Percentiles rank a stretch among this genome's conserved stretches.
Conservation (phyloP, 2,113 vertebrate genomes). For the Oxyura jamaicensis region DNA sequence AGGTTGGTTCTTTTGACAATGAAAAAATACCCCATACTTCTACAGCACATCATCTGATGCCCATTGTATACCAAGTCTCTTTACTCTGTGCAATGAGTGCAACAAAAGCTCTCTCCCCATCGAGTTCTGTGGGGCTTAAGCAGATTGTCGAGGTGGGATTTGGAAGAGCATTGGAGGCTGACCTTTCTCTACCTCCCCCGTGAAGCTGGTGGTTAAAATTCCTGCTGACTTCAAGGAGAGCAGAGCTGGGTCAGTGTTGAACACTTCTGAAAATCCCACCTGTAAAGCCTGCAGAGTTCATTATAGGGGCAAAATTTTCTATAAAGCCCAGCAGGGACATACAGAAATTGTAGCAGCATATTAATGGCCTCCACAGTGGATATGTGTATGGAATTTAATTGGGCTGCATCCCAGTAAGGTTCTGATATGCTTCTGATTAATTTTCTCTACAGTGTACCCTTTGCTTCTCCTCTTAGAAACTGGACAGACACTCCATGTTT, state of each 20-base stretch:
- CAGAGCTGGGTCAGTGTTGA: conserved; percentile 39
- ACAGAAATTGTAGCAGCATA: conserved; percentile 58
- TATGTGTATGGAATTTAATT: conserved; percentile 54
- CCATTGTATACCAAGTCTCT: not conserved
- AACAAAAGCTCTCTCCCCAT: not conserved
- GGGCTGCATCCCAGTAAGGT: conserved; percentile 43
- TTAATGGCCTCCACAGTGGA: conserved; percentile 55
- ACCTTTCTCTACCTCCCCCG: conserved; percentile 23
- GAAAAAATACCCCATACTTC: conserved; percentile 10
- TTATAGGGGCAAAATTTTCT: conserved; percentile 59
- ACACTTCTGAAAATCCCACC: conserved; percentile 59
- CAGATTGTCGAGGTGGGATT: conserved; percentile 22
- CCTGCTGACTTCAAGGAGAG: conserved; percentile 51
- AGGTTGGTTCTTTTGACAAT: not conserved
- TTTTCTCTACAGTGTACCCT: conserved; percentile 28
- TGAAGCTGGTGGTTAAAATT: conserved; percentile 33
- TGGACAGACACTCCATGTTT: not conserved
- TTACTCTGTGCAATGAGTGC: not conserved
- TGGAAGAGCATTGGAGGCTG: not conserved
- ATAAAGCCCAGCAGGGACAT: conserved; percentile 52
- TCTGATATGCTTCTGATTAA: conserved; percentile 44
- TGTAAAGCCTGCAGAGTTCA: conserved; percentile 64
- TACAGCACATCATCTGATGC: not conserved
- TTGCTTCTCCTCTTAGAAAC: conserved; percentile 17
- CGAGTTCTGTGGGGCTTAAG: not conserved